These are phyloP conservation scores for Dryobotodes eremita DNA, from an alignment of 2,888 invertebrate species.

Conservation along the genomic window DNA sequence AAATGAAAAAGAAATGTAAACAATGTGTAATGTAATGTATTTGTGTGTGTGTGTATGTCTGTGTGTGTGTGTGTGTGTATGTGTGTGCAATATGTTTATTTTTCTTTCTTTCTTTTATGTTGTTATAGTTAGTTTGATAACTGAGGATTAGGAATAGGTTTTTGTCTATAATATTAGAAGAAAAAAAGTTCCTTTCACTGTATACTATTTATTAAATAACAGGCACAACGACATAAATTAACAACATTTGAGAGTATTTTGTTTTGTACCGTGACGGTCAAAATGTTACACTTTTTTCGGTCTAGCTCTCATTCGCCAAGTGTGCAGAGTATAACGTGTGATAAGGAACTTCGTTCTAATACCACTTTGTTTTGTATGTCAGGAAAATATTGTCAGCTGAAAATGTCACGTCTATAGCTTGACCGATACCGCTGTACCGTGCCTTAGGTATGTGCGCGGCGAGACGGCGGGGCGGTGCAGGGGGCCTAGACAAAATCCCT, in stretches of 20 bases:
- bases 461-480: too few relatives aligned
- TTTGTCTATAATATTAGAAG: background rate
- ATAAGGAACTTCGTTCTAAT: background rate
- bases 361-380: background rate
- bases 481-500: too few relatives aligned
- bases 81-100: too few relatives aligned
- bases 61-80: too few relatives aligned
- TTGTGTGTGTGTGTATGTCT: too few relatives aligned
- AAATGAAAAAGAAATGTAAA: too few relatives aligned
- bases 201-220: background rate
- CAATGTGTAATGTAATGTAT: too few relatives aligned
- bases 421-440: too few relatives aligned
- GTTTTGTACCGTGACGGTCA: background rate
- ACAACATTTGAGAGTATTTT: background rate
- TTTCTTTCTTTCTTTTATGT: background rate
- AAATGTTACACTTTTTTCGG: background rate
- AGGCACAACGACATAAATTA: background rate
- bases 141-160: background rate
- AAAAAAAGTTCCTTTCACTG: background rate
- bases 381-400: background rate
- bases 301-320: background rate
- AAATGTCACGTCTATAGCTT: background rate
- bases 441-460: too few relatives aligned
- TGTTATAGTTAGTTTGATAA: slow-evolving; percentile 15
- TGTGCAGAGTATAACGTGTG: too few relatives aligned